Evolutionary conservation across 1,140 invertebrate species (phyloP).

Genomic region (Sinella curviseta): DNA sequence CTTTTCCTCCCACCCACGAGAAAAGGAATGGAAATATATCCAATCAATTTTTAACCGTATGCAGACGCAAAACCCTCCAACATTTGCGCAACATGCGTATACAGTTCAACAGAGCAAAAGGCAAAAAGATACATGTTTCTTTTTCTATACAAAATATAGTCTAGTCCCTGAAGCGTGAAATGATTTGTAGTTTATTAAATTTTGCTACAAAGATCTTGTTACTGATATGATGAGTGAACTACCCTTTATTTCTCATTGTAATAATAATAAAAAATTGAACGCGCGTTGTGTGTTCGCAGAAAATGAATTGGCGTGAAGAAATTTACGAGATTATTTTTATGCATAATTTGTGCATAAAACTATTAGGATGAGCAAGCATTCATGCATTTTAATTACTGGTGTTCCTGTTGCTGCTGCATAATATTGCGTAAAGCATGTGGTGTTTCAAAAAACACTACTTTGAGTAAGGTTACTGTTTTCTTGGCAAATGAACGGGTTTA

Average conservation of each 20-base stretch:
- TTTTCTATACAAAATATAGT: slow-evolving; percentile 15
- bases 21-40: neutral
- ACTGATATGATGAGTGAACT: neutral
- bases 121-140: neutral
- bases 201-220: slow-evolving; percentile 16
- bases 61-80: neutral
- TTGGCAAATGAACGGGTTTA: too few species aligned
- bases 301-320: neutral
- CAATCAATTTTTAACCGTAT: neutral
- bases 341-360: too few species aligned
- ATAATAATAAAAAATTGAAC: neutral
- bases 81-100: neutral
- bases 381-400: too few species aligned
- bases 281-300: neutral
- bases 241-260: slow-evolving; percentile 1
- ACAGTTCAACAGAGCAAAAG: neutral
- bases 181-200: slow-evolving; percentile 16
- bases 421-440: too few species aligned
- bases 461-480: too few species aligned
- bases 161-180: slow-evolving; percentile 9
- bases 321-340: too few species aligned
- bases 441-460: too few species aligned
- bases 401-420: too few species aligned
- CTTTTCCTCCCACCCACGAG: neutral
- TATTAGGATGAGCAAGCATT: too few species aligned